Base-by-base conservation (phyloP, 2,113 vertebrate species). In the Equus przewalskii region DNA sequence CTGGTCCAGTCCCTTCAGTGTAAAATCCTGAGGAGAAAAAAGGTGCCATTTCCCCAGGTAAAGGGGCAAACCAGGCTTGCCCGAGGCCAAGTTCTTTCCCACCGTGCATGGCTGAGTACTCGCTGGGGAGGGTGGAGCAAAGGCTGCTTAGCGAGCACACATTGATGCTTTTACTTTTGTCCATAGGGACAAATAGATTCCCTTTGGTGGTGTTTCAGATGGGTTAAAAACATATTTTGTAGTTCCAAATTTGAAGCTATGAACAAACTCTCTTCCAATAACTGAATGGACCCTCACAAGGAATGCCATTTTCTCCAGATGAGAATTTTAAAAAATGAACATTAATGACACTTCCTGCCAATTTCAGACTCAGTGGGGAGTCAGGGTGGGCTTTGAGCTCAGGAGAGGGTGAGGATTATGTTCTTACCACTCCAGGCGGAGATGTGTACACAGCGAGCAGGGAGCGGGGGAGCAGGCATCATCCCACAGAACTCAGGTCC, bases 181-280 rank as follows among this genome's bases (percentile, higher is more conserved):
- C 79, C 1, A 22, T 1, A 33, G 9, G 49, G 13, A 51, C 46
- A 64, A 60, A n/a, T 33, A 64, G 46, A 73, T 76, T 79, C 21
- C 24, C 8, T 89, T 64, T 81, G 72, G 9, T 58, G 5, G 54
- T 82, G 10, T 64, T 92, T 89, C 75, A 26, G 18, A 13, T 72
- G 14, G 11, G 19, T 79, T 46, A 86, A 46, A 91, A 64, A 91
- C 15, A 72, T 5, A 51, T 36, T 65, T 75, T 58, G 21, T 46
- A 79, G 56, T 72, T 85, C 21, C 18, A 85, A 80, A 64, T 89
- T 76, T 49, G 70, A 80, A 64, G 69, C 6, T n/a, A 97, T 88
- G 46, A 56, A 62, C 75, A 49, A 62, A 51, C 13, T 62, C 7
- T 73, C 54, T 56, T 82, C 26, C 13, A 75, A 0, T 90, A 21